A percentile compares a stretch with the other conserved stretches of the same genome.
Evolutionary conservation across 2,113 vertebrate species (phyloP).

Genomic region (Chascanopsetta lugubris): DNA sequence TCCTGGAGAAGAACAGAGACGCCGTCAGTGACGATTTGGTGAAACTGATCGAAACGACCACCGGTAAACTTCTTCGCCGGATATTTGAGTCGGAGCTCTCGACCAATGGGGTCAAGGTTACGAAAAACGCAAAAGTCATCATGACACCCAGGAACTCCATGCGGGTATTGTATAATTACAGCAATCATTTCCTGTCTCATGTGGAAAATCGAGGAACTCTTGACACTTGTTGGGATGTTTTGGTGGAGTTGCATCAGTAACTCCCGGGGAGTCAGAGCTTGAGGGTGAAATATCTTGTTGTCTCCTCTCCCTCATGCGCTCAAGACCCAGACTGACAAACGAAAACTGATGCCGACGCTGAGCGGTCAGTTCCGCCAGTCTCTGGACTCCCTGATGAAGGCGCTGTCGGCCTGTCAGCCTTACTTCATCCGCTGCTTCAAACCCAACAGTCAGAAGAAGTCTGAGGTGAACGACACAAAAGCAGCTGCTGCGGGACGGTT

Average conservation of each 20-base stretch:
- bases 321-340: conserved; percentile 74
- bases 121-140: conserved; percentile 62
- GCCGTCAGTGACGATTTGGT: conserved; percentile 86
- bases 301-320: conserved; percentile 6
- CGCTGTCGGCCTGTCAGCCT: conserved; percentile 88
- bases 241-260: too few species aligned
- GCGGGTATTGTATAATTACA: too few species aligned
- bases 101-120: conserved; percentile 39
- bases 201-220: too few species aligned
- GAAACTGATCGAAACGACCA: conserved; percentile 83
- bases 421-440: conserved; percentile 97
- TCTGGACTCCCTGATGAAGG: conserved; percentile 94
- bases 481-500: too few species aligned
- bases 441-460: conserved; percentile 91
- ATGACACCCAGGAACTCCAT: conserved; percentile 65
- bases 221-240: too few species aligned
- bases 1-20: conserved; percentile 97
- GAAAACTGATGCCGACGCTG: conserved; percentile 84
- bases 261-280: background rate
- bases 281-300: background rate
- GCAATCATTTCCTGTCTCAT: too few species aligned
- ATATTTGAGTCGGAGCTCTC: conserved; percentile 84
- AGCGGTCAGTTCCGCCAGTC: conserved; percentile 93
- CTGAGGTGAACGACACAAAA: conserved; percentile 81
- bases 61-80: conserved; percentile 86